These are phyloP conservation scores for Pardalotus punctatus DNA, from an alignment of 2,113 vertebrate genomes.

Conservation along the genomic window DNA sequence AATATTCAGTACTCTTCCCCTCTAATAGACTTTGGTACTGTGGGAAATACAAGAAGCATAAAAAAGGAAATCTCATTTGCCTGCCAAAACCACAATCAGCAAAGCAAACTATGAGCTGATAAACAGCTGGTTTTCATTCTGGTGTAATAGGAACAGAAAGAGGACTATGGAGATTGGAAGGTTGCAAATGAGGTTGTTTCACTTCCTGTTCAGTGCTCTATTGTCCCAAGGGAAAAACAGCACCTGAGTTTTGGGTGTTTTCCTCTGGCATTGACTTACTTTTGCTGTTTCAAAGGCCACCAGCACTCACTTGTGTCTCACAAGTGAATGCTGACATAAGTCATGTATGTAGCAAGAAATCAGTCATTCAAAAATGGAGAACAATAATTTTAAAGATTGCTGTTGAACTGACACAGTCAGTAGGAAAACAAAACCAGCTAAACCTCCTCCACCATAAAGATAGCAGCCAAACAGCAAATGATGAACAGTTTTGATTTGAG, in stretches of 20 bases:
- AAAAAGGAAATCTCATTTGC: neutral
- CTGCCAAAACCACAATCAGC: conserved; percentile 17
- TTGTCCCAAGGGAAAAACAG: neutral
- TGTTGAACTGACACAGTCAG: neutral
- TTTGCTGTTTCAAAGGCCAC: neutral
- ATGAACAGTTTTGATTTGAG: neutral
- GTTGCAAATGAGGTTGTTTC: neutral
- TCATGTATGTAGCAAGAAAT: neutral
- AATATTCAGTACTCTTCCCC: neutral
- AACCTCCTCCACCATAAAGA: neutral
- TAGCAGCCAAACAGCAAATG: neutral
- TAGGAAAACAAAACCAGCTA: neutral
- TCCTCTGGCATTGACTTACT: neutral
- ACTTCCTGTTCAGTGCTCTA: neutral
- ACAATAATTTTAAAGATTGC: neutral
- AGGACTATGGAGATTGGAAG: neutral
- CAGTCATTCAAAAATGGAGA: neutral
- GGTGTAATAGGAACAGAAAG: neutral
- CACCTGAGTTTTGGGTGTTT: neutral
- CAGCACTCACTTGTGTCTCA: neutral
- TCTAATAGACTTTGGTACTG: neutral
- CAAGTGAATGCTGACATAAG: neutral
- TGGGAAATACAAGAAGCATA: neutral
- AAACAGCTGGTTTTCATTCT: neutral
- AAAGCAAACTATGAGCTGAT: conserved; percentile 4